Base-by-base conservation (phyloP, 2,797 vertebrate genomes). In the Pangasius macronema region DNA sequence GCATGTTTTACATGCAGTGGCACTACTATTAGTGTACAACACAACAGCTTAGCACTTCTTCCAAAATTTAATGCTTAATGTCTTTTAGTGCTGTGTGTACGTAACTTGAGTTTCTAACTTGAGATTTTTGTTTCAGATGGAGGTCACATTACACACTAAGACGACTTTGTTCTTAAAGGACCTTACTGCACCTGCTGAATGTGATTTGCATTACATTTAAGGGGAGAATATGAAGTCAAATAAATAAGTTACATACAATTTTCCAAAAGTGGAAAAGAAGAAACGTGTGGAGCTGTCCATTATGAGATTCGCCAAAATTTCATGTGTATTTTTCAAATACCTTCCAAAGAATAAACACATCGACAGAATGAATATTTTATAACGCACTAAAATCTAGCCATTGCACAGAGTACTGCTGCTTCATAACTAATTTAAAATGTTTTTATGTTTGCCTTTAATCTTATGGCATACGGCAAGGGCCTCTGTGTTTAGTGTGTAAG, bases 401-500 rank as follows among this genome's bases (percentile, higher is more conserved):
- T 80, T 10, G 6, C 57, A 20, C 24, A 24, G 68, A 33, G 33
- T 3, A 39, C n/a, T 57, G 59, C 63, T 68, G 86, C 81, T 67
- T 83, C 81, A 55, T 77, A 83, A 77, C 59, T 68, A 20, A 55
- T 87, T 76, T 57, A 77, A 51, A 46, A 30, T 30, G 59, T 75
- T 76, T 82, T 65, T 76, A 67, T 76, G 5, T 75, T 59, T 33
- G 30, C 36, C 27, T 61, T 13, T 53, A 33, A 1, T 82, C 30
- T 13, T 27, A 3, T 8, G 9, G 5, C 33, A 53, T 30, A 14
- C 10, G 3, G 55, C 8, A 33, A 70, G 16, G 3, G 5, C 14
- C 8, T 82, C 39, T 86, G 67, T 53, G 2, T 46, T 55, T 57
- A 22, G 33, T 53, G 42, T 67, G 20, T 39, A 39, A 79, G 16